phyloP scores from a whole-genome alignment of 2,113 vertebrate genomes.

The Phalacrocorax pelagicus region DNA sequence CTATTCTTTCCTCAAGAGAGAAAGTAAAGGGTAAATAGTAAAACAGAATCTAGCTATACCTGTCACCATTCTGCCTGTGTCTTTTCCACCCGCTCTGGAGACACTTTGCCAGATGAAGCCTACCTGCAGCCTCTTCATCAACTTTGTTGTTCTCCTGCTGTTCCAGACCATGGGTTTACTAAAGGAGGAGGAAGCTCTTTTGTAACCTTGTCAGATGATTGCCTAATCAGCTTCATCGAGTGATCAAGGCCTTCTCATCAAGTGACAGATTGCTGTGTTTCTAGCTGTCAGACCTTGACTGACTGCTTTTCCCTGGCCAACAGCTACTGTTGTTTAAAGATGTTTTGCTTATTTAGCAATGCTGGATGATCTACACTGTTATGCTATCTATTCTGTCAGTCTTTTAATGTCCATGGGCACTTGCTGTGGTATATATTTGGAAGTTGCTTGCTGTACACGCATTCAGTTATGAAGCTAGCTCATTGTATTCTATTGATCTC shows the following conservation, averaged over 20 bases:
- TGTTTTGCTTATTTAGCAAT: not conserved
- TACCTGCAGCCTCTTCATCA: not conserved
- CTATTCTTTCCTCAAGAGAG: not conserved
- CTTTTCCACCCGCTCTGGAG: not conserved
- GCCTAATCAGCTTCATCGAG: not conserved
- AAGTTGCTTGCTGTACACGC: not conserved
- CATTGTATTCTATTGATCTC: not conserved
- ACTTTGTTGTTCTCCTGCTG: not conserved
- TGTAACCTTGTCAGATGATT: not conserved
- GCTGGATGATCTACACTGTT: not conserved
- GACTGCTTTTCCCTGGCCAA: not conserved
- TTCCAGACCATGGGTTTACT: not conserved
- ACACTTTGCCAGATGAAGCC: not conserved
- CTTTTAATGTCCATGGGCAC: not conserved
- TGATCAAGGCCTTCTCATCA: not conserved
- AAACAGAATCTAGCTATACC: not conserved
- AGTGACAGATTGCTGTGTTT: not conserved
- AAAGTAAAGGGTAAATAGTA: not conserved
- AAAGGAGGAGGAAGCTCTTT: not conserved
- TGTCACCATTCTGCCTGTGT: not conserved
- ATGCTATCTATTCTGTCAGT: not conserved
- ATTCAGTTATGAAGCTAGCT: not conserved
- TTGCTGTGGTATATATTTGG: not conserved
- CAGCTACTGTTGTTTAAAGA: not conserved
- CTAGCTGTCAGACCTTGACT: not conserved